Evolutionary conservation across 2,797 vertebrate genomes (phyloP).

Genomic region (Harpagifer antarcticus): DNA sequence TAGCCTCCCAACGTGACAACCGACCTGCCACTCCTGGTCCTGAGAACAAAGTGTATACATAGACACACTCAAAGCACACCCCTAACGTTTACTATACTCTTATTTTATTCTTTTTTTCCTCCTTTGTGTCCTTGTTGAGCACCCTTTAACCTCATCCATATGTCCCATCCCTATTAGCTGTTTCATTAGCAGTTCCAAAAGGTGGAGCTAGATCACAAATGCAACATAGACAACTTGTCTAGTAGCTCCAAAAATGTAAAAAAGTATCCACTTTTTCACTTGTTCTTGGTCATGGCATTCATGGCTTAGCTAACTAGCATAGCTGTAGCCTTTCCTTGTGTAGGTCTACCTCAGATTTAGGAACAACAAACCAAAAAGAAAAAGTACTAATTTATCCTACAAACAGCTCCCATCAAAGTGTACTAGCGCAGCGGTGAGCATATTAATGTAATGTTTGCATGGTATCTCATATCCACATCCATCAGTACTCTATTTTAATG

Average conservation of each 20-base stretch:
- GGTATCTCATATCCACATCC: too few species aligned
- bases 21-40: conserved; percentile 38
- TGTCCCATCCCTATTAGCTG: neutral
- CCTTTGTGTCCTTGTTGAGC: neutral
- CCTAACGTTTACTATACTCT: neutral
- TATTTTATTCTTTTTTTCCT: neutral
- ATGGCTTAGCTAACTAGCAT: neutral
- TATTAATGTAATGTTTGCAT: too few species aligned
- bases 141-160: neutral
- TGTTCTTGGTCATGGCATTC: neutral
- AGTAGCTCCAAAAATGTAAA: neutral
- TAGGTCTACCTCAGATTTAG: too few species aligned
- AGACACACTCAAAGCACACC: conserved; percentile 20
- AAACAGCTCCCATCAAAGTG: too few species aligned
- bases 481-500: too few species aligned
- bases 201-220: neutral
- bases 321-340: neutral
- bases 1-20: conserved; percentile 54
- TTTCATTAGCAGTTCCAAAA: neutral
- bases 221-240: neutral
- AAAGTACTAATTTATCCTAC: too few species aligned
- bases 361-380: too few species aligned
- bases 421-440: too few species aligned
- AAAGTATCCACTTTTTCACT: neutral
- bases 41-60: conserved; percentile 49